Evolutionary conservation across 2,113 vertebrate genomes (phyloP).

Genomic region (Semicossyphus pulcher): DNA sequence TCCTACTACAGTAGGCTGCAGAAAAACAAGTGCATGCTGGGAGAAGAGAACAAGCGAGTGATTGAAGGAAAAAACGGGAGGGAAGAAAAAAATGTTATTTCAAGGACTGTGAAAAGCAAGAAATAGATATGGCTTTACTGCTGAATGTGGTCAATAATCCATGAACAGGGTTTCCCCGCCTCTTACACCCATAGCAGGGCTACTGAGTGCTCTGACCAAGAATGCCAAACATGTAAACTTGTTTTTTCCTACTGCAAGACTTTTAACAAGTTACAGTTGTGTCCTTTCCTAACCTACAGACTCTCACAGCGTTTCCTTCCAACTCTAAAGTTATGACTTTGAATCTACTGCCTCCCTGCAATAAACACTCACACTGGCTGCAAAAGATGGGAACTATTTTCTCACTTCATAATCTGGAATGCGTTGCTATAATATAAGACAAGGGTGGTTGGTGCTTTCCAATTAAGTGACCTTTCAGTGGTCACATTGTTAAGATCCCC

Average conservation of each 20-base stretch:
- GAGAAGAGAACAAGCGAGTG: slow-evolving; percentile 41
- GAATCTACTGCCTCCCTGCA: neutral
- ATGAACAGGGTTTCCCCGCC: slow-evolving; percentile 21
- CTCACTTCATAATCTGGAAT: neutral
- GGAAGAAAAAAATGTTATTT: neutral
- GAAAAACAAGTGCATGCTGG: slow-evolving; percentile 45
- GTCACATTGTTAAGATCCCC: neutral
- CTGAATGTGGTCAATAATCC: slow-evolving; percentile 33
- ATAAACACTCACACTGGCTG: neutral
- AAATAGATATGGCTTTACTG: neutral
- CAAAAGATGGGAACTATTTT: neutral
- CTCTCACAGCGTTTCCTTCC: neutral
- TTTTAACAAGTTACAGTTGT: slow-evolving; percentile 45
- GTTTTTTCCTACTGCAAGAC: slow-evolving; percentile 1
- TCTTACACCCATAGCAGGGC: neutral
- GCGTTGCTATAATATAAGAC: neutral
- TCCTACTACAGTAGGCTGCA: slow-evolving; percentile 39
- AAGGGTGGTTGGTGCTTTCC: neutral
- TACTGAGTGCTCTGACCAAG: slow-evolving; percentile 31
- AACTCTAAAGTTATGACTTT: neutral
- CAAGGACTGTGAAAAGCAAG: slow-evolving; percentile 10
- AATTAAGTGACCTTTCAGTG: slow-evolving; percentile 15
- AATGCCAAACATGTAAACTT: slow-evolving; percentile 38
- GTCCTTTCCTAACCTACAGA: slow-evolving; percentile 8
- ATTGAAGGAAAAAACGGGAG: slow-evolving; percentile 30